A percentile compares a stretch with the other conserved stretches of the same genome.
These are phyloP conservation scores for Lithobates pipiens DNA, from an alignment of 2,797 vertebrate species.

Conservation along the genomic window DNA sequence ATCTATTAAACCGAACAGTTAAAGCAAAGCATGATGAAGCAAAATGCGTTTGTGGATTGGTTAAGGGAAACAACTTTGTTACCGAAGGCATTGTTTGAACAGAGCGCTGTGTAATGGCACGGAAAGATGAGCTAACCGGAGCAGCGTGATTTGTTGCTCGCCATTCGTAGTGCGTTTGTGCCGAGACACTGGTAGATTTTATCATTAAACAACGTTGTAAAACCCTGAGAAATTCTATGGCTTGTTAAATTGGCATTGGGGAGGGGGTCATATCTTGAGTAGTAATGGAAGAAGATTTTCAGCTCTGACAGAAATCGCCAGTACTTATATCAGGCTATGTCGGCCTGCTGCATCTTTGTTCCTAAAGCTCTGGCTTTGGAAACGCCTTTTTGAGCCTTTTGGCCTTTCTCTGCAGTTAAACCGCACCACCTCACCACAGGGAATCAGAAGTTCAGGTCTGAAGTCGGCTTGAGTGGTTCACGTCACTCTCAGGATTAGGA, in stretches of 20 bases:
- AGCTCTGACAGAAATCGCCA: no score
- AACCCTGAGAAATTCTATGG: neutral
- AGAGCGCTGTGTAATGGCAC: neutral
- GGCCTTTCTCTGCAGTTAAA: no score
- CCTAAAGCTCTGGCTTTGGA: no score
- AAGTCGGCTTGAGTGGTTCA: no score
- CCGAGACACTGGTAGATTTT: neutral
- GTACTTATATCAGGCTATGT: no score
- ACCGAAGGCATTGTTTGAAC: neutral
- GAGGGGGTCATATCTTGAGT: neutral
- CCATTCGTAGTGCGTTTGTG: neutral
- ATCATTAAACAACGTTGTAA: neutral
- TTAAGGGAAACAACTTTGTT: neutral
- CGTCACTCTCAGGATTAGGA: no score
- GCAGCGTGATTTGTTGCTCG: neutral
- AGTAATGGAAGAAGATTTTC: no score
- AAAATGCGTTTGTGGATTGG: slow-evolving; percentile 1
- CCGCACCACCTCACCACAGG: no score
- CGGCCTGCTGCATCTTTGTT: no score
- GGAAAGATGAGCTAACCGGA: neutral
- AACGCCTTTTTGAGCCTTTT: no score
- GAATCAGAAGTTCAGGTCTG: no score
- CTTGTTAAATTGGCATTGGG: neutral
- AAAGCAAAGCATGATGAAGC: neutral
- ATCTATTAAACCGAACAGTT: neutral